These are phyloP conservation scores for Venustaconcha ellipsiformis DNA, from an alignment of 1,140 invertebrate species.

Conservation along the genomic window DNA sequence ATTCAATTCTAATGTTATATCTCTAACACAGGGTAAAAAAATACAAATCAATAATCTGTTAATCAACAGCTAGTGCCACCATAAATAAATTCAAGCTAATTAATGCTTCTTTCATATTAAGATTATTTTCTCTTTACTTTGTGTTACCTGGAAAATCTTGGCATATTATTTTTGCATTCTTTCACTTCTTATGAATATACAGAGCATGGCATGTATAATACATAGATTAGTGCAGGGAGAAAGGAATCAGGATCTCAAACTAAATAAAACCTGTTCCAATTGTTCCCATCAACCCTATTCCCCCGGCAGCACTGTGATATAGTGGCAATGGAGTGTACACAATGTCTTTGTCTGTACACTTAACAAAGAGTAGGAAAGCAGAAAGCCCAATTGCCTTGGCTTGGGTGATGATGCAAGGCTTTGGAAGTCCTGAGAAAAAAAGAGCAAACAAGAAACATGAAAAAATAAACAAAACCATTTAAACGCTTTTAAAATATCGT, in stretches of 20 bases:
- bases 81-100: no score
- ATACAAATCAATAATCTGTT: no score
- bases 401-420: constrained; percentile 41
- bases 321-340: constrained; percentile 56
- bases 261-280: constrained; percentile 31
- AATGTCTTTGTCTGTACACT: constrained; percentile 37
- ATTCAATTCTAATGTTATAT: no score
- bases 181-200: background rate
- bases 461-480: no score
- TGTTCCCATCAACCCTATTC: constrained; percentile 33
- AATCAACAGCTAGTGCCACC: no score
- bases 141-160: background rate
- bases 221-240: background rate
- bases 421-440: constrained; percentile 34
- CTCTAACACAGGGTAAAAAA: no score
- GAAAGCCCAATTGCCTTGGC: constrained; percentile 32
- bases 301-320: constrained; percentile 51
- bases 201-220: background rate
- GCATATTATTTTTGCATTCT: background rate
- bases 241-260: background rate
- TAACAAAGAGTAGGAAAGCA: constrained; percentile 34
- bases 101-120: no score
- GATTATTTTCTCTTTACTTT: no score
- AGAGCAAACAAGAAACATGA: background rate
- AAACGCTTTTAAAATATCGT: no score